Conservation (phyloP, 2,113 vertebrate species). For the Oostethus manadensis region DNA sequence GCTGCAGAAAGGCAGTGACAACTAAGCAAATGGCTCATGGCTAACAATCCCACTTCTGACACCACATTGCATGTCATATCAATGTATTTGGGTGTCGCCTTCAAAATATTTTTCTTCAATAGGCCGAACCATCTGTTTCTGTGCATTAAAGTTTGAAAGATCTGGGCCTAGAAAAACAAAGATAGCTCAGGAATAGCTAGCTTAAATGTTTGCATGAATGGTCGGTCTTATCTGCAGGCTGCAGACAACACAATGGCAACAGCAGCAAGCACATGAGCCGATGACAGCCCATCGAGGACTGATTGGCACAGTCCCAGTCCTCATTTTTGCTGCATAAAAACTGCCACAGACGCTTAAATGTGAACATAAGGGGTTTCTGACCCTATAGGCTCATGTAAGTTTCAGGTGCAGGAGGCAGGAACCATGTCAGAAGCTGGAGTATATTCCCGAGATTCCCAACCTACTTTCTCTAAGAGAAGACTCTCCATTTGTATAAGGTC, state of each 20-base stretch:
- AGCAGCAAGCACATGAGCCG: constrained; percentile 56
- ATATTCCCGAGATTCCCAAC: constrained; percentile 48
- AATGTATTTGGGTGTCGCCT: constrained; percentile 14
- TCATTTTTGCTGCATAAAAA: constrained; percentile 2
- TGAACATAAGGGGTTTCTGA: not conserved
- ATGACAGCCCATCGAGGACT: constrained; percentile 50
- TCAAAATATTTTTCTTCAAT: constrained; percentile 33
- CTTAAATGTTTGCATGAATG: constrained; percentile 40
- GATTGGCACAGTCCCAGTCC: not conserved
- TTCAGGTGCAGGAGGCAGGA: constrained; percentile 8
- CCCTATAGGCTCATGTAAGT: not conserved
- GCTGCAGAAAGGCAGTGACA: not conserved
- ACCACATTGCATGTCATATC: not conserved
- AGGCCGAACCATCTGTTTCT: constrained; percentile 31
- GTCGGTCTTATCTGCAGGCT: constrained; percentile 56
- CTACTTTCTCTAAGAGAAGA: constrained; percentile 62
- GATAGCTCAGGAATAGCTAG: constrained; percentile 50
- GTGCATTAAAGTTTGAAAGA: constrained; percentile 35
- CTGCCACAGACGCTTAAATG: not conserved
- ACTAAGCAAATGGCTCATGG: not conserved
- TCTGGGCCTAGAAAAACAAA: constrained; percentile 56
- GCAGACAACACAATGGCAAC: constrained; percentile 51
- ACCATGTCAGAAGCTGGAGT: constrained; percentile 46
- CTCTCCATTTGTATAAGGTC: constrained; percentile 72
- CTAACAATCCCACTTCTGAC: not conserved